phyloP scores from a whole-genome alignment of 2,888 invertebrate genomes.

The Tyria jacobaeae region DNA sequence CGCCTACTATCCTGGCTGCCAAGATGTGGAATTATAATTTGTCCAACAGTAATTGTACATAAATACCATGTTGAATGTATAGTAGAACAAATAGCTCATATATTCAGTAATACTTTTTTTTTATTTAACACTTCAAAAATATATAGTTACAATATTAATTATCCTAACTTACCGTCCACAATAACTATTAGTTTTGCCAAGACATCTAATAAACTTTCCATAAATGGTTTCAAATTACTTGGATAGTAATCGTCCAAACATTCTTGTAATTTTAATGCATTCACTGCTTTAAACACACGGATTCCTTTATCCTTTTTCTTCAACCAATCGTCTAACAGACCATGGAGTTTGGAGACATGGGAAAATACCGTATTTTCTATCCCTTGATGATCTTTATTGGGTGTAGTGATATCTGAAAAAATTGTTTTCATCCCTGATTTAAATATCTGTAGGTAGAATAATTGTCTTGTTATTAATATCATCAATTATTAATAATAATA shows the following conservation, averaged over 20 bases:
- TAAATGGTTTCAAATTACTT: conserved; percentile 63
- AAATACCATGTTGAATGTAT: too few relatives aligned
- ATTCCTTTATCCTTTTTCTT: conserved; percentile 69
- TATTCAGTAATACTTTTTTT: too few relatives aligned
- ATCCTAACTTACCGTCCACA: conserved; percentile 68
- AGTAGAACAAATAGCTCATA: too few relatives aligned
- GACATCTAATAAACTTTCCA: conserved; percentile 64
- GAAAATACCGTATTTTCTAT: conserved; percentile 75
- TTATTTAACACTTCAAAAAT: too few relatives aligned
- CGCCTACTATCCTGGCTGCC: too few relatives aligned
- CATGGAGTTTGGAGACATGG: conserved; percentile 70
- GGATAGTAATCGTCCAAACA: conserved; percentile 73
- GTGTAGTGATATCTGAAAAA: conserved; percentile 70
- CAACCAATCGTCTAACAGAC: conserved; percentile 68
- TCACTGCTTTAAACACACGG: conserved; percentile 65
- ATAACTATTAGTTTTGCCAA: conserved; percentile 62
- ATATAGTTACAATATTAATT: too few relatives aligned
- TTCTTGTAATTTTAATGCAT: conserved; percentile 69
- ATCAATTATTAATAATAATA: conserved; percentile 43
- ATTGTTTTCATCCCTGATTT: too few relatives aligned
- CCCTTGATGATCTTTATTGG: conserved; percentile 69
- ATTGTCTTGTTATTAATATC: too few relatives aligned
- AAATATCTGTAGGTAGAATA: too few relatives aligned
- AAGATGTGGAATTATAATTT: too few relatives aligned
- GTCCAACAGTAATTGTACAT: too few relatives aligned